Base-by-base conservation (phyloP, 2,888 invertebrate genomes). In the Metalampra italica region DNA sequence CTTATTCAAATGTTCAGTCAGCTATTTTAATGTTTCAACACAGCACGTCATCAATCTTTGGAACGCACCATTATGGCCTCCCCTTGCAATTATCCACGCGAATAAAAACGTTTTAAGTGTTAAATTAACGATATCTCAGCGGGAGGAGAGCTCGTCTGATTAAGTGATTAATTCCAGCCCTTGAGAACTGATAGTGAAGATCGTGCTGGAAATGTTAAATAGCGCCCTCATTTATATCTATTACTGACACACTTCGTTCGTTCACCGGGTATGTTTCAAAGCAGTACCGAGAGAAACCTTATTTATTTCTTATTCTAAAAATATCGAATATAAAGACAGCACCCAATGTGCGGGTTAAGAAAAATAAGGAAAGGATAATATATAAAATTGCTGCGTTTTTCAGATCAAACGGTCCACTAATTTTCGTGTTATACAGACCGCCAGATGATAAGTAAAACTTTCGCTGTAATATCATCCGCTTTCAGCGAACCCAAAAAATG, bases 61-160 rank as follows among this genome's bases (percentile, higher is more conserved):
- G 78, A 81, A 79, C 85, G 80, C 79, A 68, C 78, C 83, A 78
- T 85, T 85, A 85, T 73, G 67, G 70, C 70, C 78, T 68, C 84
- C 82, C 81, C 77, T 78, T 76, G 83, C 84, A 84, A 87, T 86
- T 84, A 86, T 86, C 82, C 82, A 82, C 80, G 78, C 78, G 85
- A 84, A 86, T 86, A 86, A 85, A 86, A 87, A 86, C 85, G 80
- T 82, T 85, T 84, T 84, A 85, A 85, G 84, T 85, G 86, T 86
- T 86, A 85, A 87, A 84, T 86, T 84, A 86, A 85, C 85, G 85
- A 83, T 86, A 85, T 85, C 83, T 85, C 80, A 74, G 74, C 68
- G 70, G 71, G 73, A 75, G 70, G 72, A 75, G 76, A 74, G 75
- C 80, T 78, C 78, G 79, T 80, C 82, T 70, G 68, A 76, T 75